phyloP scores from a whole-genome alignment of 2,888 invertebrate species.

The Nycteola revayana region DNA sequence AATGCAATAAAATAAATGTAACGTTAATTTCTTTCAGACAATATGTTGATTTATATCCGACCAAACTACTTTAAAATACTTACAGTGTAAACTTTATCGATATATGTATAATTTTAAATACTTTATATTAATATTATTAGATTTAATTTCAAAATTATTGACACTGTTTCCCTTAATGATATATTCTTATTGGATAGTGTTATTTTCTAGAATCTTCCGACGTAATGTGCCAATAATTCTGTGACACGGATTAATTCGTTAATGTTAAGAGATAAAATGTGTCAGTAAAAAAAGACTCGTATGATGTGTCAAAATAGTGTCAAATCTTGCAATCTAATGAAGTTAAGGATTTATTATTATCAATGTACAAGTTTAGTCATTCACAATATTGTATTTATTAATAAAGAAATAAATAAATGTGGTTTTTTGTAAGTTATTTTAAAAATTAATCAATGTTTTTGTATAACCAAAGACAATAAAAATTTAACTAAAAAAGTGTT shows the following conservation, averaged over 20 bases:
- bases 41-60: slow-evolving; percentile 25
- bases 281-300: slow-evolving; percentile 10
- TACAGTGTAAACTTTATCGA: too few relatives aligned
- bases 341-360: slow-evolving; percentile 57
- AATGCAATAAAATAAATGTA: too few relatives aligned
- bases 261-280: too few relatives aligned
- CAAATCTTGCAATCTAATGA: slow-evolving; percentile 31
- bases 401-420: slow-evolving; percentile 62
- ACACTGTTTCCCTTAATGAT: too few relatives aligned
- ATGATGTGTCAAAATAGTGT: slow-evolving; percentile 18
- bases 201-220: too few relatives aligned
- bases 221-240: neutral
- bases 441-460: slow-evolving; percentile 81
- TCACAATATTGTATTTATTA: slow-evolving; percentile 65
- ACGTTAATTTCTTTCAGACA: slow-evolving; percentile 22
- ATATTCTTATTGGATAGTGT: too few relatives aligned
- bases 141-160: too few relatives aligned
- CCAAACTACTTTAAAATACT: slow-evolving; percentile 19
- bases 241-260: slow-evolving; percentile 5
- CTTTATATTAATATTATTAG: too few relatives aligned
- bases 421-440: slow-evolving; percentile 81
- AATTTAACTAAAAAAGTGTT: slow-evolving; percentile 71
- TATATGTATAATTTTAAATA: too few relatives aligned
- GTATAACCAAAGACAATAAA: slow-evolving; percentile 83
- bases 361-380: slow-evolving; percentile 75